Percentiles rank a stretch among this genome's conserved stretches.
Evolutionary conservation across 1,140 invertebrate species (phyloP).

Genomic region (Brachionus angularis): DNA sequence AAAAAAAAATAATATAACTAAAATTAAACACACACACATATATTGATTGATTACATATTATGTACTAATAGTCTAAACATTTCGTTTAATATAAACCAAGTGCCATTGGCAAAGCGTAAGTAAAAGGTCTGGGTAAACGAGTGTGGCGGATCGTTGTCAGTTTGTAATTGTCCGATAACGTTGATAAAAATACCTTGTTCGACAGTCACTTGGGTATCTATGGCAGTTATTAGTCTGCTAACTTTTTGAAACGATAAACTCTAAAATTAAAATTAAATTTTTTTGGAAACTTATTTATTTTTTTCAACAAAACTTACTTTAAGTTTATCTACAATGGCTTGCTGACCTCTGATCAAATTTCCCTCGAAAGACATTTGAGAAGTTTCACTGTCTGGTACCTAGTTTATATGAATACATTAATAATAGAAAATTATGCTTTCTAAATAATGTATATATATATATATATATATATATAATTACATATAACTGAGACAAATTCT

Average conservation of each 20-base stretch:
- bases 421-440: not conserved
- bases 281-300: not conserved
- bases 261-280: not conserved
- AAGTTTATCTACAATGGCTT: constrained; percentile 42
- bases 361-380: constrained; percentile 41
- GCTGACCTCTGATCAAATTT: constrained; percentile 15
- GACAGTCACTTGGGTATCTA: constrained; percentile 37
- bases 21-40: too few species aligned
- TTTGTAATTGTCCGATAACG: constrained; percentile 40
- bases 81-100: constrained; percentile 45
- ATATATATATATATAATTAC: not conserved
- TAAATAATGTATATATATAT: too few species aligned
- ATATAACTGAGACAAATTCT: constrained; percentile 35
- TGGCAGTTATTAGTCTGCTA: not conserved
- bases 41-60: constrained; percentile 28
- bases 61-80: constrained; percentile 32
- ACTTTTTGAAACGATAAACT: constrained; percentile 44
- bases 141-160: constrained; percentile 43
- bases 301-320: not conserved
- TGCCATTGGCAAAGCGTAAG: not conserved
- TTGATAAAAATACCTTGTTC: constrained; percentile 42
- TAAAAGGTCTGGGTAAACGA: constrained; percentile 42
- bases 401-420: too few species aligned
- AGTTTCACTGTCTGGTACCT: constrained; percentile 39
- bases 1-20: too few species aligned